phyloP scores from a whole-genome alignment of 2,888 invertebrate species.

The Ischnura elegans region DNA sequence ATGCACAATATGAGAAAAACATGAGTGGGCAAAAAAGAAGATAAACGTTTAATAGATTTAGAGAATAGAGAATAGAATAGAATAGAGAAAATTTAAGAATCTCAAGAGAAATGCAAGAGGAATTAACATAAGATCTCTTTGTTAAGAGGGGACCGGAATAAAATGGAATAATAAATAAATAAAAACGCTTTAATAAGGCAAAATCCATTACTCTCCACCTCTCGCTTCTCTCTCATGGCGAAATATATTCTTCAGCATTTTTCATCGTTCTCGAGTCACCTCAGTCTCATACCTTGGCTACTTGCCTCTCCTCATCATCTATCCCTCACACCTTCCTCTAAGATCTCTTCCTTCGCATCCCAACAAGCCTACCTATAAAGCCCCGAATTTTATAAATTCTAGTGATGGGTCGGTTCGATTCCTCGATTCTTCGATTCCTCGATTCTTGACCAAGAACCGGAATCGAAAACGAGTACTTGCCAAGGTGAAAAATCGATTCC shows the following conservation, averaged over 20 bases:
- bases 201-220: constrained; percentile 1
- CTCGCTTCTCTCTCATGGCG: not conserved
- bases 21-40: too few species aligned
- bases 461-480: too few species aligned
- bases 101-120: not conserved
- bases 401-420: too few species aligned
- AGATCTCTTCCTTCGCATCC: not conserved
- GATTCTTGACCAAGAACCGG: too few species aligned
- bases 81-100: not conserved
- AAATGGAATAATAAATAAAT: not conserved
- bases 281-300: not conserved
- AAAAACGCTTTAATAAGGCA: not conserved
- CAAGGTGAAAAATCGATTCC: too few species aligned
- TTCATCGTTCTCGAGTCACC: not conserved
- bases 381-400: too few species aligned
- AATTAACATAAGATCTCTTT: not conserved
- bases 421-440: too few species aligned
- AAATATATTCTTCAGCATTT: not conserved
- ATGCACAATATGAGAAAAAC: too few species aligned
- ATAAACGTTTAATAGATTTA: too few species aligned
- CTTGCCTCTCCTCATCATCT: not conserved
- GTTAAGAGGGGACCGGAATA: not conserved
- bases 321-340: not conserved
- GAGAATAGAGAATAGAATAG: not conserved
- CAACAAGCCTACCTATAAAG: not conserved